phyloP scores from a whole-genome alignment of 1,140 invertebrate species.

The Parasteatoda tepidariorum region DNA sequence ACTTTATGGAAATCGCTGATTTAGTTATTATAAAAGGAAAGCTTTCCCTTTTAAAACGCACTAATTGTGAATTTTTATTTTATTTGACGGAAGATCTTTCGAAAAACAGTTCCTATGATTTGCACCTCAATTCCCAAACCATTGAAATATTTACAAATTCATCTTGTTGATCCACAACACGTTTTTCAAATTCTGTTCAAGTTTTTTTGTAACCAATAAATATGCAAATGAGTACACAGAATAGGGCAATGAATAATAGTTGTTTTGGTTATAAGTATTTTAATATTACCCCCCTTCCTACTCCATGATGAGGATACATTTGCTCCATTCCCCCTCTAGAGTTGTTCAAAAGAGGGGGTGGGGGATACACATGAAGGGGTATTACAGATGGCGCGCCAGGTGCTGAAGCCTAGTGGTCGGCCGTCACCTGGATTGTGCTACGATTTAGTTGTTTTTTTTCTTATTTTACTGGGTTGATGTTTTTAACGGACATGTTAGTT shows the following conservation, averaged over 20 bases:
- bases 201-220: too few species aligned
- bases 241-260: not conserved
- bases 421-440: constrained; percentile 23
- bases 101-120: too few species aligned
- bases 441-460: not conserved
- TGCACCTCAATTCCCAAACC: too few species aligned
- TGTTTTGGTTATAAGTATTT: not conserved
- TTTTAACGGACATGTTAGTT: not conserved
- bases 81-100: too few species aligned
- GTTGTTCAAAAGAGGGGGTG: not conserved
- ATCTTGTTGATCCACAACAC: too few species aligned
- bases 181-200: too few species aligned
- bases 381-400: constrained; percentile 46
- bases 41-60: too few species aligned
- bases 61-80: too few species aligned
- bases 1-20: too few species aligned
- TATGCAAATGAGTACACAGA: too few species aligned
- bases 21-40: too few species aligned
- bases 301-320: not conserved
- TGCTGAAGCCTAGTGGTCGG: constrained; percentile 6
- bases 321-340: not conserved
- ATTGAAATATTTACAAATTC: too few species aligned
- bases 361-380: not conserved
- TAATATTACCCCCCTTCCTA: not conserved
- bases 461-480: not conserved